These are phyloP conservation scores for Triops cancriformis DNA, from an alignment of 1,140 invertebrate genomes.

Conservation along the genomic window DNA sequence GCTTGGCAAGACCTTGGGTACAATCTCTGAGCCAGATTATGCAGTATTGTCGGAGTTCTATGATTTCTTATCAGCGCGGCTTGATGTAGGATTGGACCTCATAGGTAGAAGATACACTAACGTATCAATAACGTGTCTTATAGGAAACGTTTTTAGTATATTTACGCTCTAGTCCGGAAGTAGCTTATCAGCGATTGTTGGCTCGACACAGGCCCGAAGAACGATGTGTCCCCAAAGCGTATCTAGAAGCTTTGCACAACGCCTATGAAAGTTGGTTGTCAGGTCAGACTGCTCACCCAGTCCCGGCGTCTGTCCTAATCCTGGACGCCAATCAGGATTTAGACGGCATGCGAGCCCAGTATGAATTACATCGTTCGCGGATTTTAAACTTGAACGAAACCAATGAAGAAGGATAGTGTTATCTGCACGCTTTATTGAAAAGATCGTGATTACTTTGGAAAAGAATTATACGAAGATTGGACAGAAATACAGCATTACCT, in stretches of 20 bases:
- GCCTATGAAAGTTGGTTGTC: conserved; percentile 42
- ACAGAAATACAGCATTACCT: not conserved
- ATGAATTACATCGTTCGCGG: not conserved
- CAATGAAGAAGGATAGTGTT: not conserved
- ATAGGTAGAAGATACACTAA: conserved; percentile 18
- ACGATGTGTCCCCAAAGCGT: conserved; percentile 37
- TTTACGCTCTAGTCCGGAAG: conserved; percentile 44
- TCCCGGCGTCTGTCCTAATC: not conserved
- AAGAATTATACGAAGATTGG: too few relatives aligned
- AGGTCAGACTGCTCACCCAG: not conserved
- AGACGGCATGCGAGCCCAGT: not conserved
- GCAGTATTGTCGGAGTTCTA: not conserved
- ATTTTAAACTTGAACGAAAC: not conserved
- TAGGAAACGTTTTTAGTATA: conserved; percentile 40
- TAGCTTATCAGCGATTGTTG: conserved; percentile 45
- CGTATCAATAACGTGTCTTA: not conserved
- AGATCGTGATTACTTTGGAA: too few relatives aligned
- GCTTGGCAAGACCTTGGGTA: conserved; percentile 20
- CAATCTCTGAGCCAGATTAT: conserved; percentile 21
- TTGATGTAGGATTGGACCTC: conserved; percentile 17
- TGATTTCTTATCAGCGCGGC: conserved; percentile 15
- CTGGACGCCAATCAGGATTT: conserved; percentile 17
- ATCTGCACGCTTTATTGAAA: not conserved
- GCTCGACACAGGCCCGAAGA: conserved; percentile 46
- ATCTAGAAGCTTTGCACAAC: conserved; percentile 42